Conservation (phyloP, 2,797 vertebrate species). For the Uromys caudimaculatus region DNA sequence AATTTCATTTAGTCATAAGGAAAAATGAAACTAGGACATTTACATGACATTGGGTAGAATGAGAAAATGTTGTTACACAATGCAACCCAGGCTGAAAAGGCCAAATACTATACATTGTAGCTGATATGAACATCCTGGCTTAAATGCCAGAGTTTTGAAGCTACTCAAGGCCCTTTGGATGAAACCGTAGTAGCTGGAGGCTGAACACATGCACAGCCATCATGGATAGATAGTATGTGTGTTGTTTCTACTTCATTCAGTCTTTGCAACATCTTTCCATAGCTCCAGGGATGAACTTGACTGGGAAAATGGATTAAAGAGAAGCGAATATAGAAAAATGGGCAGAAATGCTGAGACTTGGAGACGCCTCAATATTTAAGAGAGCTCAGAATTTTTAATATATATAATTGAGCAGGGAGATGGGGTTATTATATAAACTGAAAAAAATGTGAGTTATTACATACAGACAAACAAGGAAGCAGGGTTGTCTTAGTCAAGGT, state of each 20-base stretch:
- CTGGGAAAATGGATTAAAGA: not conserved
- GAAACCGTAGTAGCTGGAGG: not conserved
- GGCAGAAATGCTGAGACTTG: not conserved
- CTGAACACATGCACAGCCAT: not conserved
- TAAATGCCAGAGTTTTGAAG: not conserved
- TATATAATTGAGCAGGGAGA: too few relatives aligned
- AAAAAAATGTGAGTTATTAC: not conserved
- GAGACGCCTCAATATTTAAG: not conserved
- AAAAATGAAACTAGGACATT: not conserved
- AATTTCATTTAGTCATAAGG: not conserved
- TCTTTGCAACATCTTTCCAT: not conserved
- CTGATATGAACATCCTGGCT: not conserved
- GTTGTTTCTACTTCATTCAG: not conserved
- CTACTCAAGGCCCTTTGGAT: rapidly evolving
- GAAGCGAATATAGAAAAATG: too few relatives aligned
- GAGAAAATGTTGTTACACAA: not conserved
- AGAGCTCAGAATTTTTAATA: not conserved
- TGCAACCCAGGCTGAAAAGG: not conserved
- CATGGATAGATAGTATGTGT: not conserved
- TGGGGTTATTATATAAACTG: not conserved
- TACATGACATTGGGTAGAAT: not conserved
- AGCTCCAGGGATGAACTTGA: not conserved
- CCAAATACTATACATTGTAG: not conserved
- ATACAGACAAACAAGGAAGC: not conserved
- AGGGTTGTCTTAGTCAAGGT: too few relatives aligned